Base-by-base conservation (phyloP, 2,888 invertebrate species). In the Ochropacha duplaris region DNA sequence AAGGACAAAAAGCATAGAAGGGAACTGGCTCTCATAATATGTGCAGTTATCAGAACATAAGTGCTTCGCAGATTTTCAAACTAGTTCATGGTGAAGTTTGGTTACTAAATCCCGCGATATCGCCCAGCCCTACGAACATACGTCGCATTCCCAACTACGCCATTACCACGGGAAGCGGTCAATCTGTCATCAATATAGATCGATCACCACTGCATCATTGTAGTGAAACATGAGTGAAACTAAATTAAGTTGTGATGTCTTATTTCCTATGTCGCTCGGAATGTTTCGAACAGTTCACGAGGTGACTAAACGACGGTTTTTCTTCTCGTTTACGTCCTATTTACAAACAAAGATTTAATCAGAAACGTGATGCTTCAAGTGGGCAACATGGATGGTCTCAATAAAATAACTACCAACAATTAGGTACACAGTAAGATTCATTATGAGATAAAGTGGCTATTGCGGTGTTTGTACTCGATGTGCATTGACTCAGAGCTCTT, bases 101-200 rank as follows among this genome's bases (percentile, higher is more conserved):
- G n/a, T n/a, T n/a, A n/a, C 24, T 2, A 24, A 24, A 24, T 50
- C 12, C 68, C 19, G 49, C 49, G 50, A 31, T 31, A 11, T n/a
- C 34, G 54, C 54, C 12, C 50, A 50, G 3, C 44, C 44, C 44
- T 44, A 44, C 44, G 24, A 54, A 49, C 57, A 55, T 50, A 59
- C 28, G 51, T 5, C 51, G 9, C 44, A 44, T 44, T 19, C 31
- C 52, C 12, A 34, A 22, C 52, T 22, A 52, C 36, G 57, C 64
- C 66, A 72, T 73, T 70, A 77, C 67, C 19, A 66, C 68, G 71
- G 71, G 74, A 76, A 76, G 78, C 72, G 76, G 75, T 66, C 69
- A 72, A 73, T 76, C 76, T 76, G 78, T 78, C 81, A 79, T 79
- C 72, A 69, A 78, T 78, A 72, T 71, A 74, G 71, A 79, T 78